Conservation (phyloP, 2,797 vertebrate genomes). For the Toxotes lorentzi region DNA sequence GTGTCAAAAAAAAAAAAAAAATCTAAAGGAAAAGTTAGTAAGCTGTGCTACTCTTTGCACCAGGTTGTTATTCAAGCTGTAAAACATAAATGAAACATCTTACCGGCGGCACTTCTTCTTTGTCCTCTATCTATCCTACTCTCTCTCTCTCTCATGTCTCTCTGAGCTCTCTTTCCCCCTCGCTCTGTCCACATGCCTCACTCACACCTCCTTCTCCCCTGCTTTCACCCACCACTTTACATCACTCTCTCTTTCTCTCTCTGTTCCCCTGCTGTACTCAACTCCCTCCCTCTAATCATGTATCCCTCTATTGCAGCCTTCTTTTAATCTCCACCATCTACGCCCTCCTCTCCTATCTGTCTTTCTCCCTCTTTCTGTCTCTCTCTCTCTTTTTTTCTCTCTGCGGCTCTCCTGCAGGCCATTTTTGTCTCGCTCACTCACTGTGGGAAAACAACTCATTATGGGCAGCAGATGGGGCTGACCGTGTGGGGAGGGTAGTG, state of each 20-base stretch:
- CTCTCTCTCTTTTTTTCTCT: conserved; percentile 32
- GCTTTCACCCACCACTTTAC: conserved; percentile 58
- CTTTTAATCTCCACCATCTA: conserved; percentile 52
- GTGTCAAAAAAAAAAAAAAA: not conserved
- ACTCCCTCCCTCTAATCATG: conserved; percentile 53
- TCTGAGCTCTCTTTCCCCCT: conserved; percentile 48
- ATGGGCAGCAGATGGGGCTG: conserved; percentile 64
- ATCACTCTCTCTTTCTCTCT: conserved; percentile 28
- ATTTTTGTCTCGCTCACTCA: conserved; percentile 79
- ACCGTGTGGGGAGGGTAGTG: conserved; percentile 67
- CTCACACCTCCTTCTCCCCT: conserved; percentile 65
- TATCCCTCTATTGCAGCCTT: conserved; percentile 59
- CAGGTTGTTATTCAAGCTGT: conserved; percentile 22
- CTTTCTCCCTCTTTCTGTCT: not conserved
- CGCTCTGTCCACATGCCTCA: conserved; percentile 57
- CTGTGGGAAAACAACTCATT: conserved; percentile 90
- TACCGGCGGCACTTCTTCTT: conserved; percentile 68
- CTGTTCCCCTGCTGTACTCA: conserved; percentile 32
- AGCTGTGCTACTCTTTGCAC: not conserved
- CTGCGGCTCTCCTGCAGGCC: conserved; percentile 60
- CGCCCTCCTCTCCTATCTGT: not conserved
- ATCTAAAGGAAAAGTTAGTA: not conserved
- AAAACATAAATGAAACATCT: conserved; percentile 65
- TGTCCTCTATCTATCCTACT: conserved; percentile 54
- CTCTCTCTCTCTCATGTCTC: conserved; percentile 53